phyloP scores from a whole-genome alignment of 2,113 vertebrate genomes.

The Microcebus murinus region DNA sequence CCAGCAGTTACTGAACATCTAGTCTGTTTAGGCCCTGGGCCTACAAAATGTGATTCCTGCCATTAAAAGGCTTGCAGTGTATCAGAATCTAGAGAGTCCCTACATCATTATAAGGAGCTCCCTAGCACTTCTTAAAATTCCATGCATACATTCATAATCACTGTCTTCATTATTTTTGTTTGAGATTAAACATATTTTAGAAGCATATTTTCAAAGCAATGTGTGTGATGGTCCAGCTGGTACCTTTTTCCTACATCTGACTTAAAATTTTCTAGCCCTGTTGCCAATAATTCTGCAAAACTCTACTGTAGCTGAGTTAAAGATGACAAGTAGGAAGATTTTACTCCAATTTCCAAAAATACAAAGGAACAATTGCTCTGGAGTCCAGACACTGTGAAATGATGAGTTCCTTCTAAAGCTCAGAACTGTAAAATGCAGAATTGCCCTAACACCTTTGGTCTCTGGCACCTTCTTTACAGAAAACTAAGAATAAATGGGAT shows the following conservation, averaged over 20 bases:
- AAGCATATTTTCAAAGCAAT: neutral
- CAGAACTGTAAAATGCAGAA: neutral
- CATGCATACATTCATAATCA: neutral
- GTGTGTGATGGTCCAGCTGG: neutral
- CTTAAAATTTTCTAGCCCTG: neutral
- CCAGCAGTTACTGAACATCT: neutral
- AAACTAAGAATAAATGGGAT: neutral
- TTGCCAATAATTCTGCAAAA: neutral
- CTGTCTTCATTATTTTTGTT: neutral
- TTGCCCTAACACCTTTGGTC: neutral
- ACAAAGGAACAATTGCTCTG: neutral
- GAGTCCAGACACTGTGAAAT: neutral
- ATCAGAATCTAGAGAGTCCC: conserved; percentile 1
- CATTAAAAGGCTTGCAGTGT: neutral
- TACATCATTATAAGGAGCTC: neutral
- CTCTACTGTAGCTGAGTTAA: neutral
- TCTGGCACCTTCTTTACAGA: neutral
- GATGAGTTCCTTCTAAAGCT: neutral
- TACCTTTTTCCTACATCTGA: neutral
- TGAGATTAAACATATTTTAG: neutral
- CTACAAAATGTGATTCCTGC: neutral
- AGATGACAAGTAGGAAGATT: neutral
- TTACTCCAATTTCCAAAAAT: neutral
- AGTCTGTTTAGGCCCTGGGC: neutral
- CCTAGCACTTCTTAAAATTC: neutral